Conservation (phyloP, 2,113 vertebrate genomes). For the Fregetta grallaria region DNA sequence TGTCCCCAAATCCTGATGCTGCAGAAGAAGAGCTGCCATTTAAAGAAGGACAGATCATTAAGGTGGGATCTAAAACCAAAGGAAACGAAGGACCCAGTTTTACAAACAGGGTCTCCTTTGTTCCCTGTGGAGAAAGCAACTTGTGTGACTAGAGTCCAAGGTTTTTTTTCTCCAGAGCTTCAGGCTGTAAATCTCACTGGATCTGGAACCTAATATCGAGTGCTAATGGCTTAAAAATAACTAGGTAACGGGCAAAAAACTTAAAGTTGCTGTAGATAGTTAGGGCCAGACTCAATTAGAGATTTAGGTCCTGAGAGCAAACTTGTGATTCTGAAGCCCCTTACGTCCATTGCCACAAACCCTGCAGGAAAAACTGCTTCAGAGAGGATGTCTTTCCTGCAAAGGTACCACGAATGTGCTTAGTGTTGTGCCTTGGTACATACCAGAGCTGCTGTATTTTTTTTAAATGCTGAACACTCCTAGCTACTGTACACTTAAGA, state of each 20-base stretch:
- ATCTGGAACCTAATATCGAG: no score
- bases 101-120: neutral
- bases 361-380: neutral
- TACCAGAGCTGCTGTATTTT: neutral
- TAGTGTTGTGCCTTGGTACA: fast-evolving
- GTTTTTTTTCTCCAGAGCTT: neutral
- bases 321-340: neutral
- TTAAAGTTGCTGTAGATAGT: neutral
- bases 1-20: constrained; percentile 97
- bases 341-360: neutral
- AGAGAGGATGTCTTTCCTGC: neutral
- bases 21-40: constrained; percentile 95
- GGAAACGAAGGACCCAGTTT: neutral
- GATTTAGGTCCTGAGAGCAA: neutral
- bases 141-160: neutral
- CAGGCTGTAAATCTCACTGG: neutral
- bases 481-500: neutral
- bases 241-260: neutral
- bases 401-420: fast-evolving
- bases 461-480: no score
- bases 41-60: constrained; percentile 96
- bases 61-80: constrained; percentile 71
- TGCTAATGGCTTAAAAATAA: neutral
- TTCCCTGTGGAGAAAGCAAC: neutral
- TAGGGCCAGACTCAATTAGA: neutral